These are phyloP conservation scores for Standfussiana lucernea DNA, from an alignment of 2,888 invertebrate species.

Conservation along the genomic window DNA sequence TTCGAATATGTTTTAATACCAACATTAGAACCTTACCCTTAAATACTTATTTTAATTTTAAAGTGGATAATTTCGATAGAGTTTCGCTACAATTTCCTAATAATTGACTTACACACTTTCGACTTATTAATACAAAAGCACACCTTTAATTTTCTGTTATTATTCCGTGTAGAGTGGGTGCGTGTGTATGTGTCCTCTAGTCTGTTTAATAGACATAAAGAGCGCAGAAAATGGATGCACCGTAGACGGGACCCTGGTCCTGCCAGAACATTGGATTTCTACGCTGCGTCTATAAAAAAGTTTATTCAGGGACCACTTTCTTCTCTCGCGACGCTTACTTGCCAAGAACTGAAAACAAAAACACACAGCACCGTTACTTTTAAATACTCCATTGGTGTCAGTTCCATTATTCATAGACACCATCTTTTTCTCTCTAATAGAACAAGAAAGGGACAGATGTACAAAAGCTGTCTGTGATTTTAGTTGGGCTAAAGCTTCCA, in stretches of 20 bases:
- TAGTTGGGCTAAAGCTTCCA: too few relatives aligned
- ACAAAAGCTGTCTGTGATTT: too few relatives aligned
- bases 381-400: neutral
- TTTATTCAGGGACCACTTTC: neutral
- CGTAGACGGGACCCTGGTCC: neutral
- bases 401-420: neutral
- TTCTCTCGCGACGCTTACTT: neutral
- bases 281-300: neutral
- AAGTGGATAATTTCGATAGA: neutral
- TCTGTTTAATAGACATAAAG: conserved; percentile 96
- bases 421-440: neutral
- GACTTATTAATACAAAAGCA: neutral
- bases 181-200: conserved; percentile 92
- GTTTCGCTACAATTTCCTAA: neutral
- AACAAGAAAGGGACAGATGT: neutral
- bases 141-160: neutral
- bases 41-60: neutral
- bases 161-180: conserved; percentile 75
- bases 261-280: neutral
- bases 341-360: conserved; percentile 3
- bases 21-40: neutral
- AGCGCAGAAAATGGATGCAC: conserved; percentile 91
- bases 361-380: neutral
- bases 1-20: neutral
- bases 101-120: neutral